Evolutionary conservation across 2,113 vertebrate genomes (phyloP).

Genomic region (Mobula birostris): DNA sequence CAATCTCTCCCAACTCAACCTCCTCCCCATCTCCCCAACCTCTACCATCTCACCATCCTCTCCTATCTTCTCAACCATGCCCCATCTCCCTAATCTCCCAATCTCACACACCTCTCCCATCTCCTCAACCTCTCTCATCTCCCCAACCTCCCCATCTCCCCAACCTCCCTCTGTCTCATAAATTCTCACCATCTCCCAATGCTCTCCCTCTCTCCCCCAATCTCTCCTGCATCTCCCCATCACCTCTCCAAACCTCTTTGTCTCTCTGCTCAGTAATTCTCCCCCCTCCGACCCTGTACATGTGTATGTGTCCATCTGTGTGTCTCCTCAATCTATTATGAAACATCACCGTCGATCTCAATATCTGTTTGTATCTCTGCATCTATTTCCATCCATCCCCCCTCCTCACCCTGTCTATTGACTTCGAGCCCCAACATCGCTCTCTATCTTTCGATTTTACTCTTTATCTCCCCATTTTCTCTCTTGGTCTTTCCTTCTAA

Average conservation of each 20-base stretch:
- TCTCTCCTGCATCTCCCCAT: too few species aligned
- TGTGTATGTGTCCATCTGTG: too few species aligned
- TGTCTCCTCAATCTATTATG: too few species aligned
- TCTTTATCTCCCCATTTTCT: not conserved
- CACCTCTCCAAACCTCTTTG: too few species aligned
- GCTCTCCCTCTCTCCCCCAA: not conserved
- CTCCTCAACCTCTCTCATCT: too few species aligned
- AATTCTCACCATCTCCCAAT: not conserved
- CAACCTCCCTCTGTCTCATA: not conserved
- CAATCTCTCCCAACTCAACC: too few species aligned
- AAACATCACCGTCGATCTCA: too few species aligned
- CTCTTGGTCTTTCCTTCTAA: too few species aligned
- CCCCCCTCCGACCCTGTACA: too few species aligned
- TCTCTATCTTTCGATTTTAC: accelerated
- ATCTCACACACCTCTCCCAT: not conserved
- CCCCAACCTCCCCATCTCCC: not conserved
- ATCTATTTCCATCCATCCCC: not conserved
- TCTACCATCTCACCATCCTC: too few species aligned
- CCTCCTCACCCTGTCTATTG: not conserved
- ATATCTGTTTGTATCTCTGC: not conserved
- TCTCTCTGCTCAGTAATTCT: too few species aligned
- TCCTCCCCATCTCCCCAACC: not conserved
- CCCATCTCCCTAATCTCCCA: not conserved
- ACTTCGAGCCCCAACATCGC: not conserved
- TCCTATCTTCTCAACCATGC: too few species aligned